These are phyloP conservation scores for Chironomus tentans DNA, from an alignment of 2,888 invertebrate genomes.

Conservation along the genomic window DNA sequence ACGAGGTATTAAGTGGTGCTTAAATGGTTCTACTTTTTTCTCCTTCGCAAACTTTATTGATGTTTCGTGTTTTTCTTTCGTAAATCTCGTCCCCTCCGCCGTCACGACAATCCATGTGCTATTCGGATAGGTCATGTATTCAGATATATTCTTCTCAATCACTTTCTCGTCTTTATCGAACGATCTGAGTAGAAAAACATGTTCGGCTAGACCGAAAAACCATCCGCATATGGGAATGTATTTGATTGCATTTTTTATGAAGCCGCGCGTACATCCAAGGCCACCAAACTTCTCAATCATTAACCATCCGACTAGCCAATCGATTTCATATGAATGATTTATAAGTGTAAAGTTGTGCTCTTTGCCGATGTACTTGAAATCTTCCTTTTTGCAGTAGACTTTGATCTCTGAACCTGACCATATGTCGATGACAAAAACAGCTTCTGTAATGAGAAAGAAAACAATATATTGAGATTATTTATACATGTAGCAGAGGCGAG, in stretches of 20 bases:
- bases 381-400: constrained; percentile 62
- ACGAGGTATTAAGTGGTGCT: constrained; percentile 75
- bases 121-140: constrained; percentile 72
- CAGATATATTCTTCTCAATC: constrained; percentile 61
- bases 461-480: no score
- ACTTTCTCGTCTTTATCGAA: constrained; percentile 75
- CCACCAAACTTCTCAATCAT: background rate
- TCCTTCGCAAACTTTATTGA: constrained; percentile 71
- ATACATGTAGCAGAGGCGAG: no score
- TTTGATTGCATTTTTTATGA: constrained; percentile 38
- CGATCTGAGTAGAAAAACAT: constrained; percentile 75
- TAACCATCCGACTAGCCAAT: constrained; percentile 81
- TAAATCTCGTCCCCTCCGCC: constrained; percentile 85
- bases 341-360: constrained; percentile 77
- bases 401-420: constrained; percentile 65
- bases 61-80: constrained; percentile 66
- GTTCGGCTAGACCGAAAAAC: constrained; percentile 85
- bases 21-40: constrained; percentile 66
- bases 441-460: constrained; percentile 47
- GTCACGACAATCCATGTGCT: constrained; percentile 59
- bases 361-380: constrained; percentile 65
- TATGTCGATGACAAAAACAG: constrained; percentile 82
- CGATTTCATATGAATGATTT: constrained; percentile 85
- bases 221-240: constrained; percentile 82
- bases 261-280: background rate